Evolutionary conservation across 2,888 invertebrate genomes (phyloP), one percentile per base, ranked within the genome.

Genomic region (Leucoma salicis): DNA sequence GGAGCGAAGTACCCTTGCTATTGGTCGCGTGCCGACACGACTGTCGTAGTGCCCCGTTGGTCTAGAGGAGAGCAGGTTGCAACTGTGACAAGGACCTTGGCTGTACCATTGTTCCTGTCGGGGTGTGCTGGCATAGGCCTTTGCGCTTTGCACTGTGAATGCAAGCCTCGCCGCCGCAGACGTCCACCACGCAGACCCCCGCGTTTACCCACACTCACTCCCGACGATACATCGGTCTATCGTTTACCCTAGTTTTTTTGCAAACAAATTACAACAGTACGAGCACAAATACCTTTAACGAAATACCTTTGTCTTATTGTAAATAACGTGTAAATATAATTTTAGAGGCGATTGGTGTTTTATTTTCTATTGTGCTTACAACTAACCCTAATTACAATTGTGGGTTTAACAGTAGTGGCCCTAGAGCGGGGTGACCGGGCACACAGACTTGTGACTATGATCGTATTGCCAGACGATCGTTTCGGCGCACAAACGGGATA

Each of bases 131-230:
- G 96, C 42, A 93, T 96, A 57, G 95, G 95, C 16, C 91, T 96
- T 46, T 96, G 96, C 82, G 94, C 96, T 45, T 92, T 96, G 92
- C 96, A 96, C 80, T 96, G 96, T 82, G 96, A 96, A 82, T 96
- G 96, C 82, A 91, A 93, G 57, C 82, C 95, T 84, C 91, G 94
- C 63, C 90, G 94, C 58, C 91, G 94, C 72, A 81, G 93, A 71
- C 85, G 92, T 81, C 85, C 94, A 74, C 87, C 94, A 14, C 90
- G 92, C 44, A 88, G 93, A 44, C 93, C 93, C 46, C 92, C 93
- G 25, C 91, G 93, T 46, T 46, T 87, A n/a, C 89, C 91, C 2
- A 75, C 90, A 0, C 90, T 93, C 36, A 81, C 91, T 12, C 91
- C 91, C 21, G 92, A 91, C 52, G 89, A 92, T 49, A 81, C 85